Base-by-base conservation (phyloP, 1,140 invertebrate species). In the Heliconius eleuchia region DNA sequence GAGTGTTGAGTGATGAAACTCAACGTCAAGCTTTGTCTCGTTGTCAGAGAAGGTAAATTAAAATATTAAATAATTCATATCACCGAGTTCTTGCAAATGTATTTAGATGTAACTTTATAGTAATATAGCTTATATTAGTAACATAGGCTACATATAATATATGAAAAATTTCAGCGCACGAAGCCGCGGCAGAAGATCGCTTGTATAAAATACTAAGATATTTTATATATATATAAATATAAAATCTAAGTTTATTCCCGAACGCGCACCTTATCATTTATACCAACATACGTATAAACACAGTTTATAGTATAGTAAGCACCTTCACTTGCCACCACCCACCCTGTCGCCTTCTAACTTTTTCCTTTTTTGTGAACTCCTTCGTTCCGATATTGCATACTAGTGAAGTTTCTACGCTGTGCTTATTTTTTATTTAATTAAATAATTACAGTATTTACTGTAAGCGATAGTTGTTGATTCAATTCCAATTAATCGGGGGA, bases 381-480 rank as follows among this genome's bases (percentile, higher is more conserved):
- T 81, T 77, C 77, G 80, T 82, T 76, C 85, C 86, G 81, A 86
- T 89, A 85, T 86, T 86, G 81, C 83, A 80, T 60, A 87, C 87
- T 87, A 87, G 71, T 73, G 27, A 30, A 30, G 27, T 66, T 3
- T 66, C 27, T 66, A 6, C 16, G 13, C 3, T 5, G 1, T 66
- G 16, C 27, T 3, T 60, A 60, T 8, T 19, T 52, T 66, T 66
- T 5, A 66, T 30, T 11, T 16, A 27, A 30, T 66, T 66, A 13
- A 66, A 66, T 66, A 66, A 13, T 66, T 60, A 27, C 16, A 52
- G 18, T 5, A 6, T 52, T 16, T 42, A 18, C 18, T 52, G 18
- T 52, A 52, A 5, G 16, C 11, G 42, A 46, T 16, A 13, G 42
- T 52, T 52, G 18, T 52, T 2, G 0, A 19, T 46, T 6, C 50